phyloP scores from a whole-genome alignment of 2,888 invertebrate genomes.

The Cosmopolites sordidus region DNA sequence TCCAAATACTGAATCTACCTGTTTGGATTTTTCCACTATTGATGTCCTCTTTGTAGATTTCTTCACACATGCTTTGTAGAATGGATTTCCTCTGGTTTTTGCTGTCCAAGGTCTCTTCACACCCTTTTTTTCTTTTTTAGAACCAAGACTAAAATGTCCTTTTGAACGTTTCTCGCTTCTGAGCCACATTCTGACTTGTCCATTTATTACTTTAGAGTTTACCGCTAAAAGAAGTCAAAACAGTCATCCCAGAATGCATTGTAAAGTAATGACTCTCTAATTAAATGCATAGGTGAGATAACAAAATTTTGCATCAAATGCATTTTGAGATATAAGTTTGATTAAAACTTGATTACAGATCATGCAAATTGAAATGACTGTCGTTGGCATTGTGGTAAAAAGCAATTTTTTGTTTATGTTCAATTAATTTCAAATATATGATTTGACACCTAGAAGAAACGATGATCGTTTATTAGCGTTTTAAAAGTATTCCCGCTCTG shows the following conservation, averaged over 20 bases:
- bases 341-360: no score
- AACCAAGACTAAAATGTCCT: conserved; percentile 41
- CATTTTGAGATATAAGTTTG: no score
- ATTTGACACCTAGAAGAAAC: no score
- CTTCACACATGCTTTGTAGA: conserved; percentile 33
- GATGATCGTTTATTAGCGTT: neutral
- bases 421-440: no score
- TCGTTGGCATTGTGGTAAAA: no score
- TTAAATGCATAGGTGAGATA: no score
- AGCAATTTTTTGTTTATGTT: no score
- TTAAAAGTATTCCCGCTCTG: conserved; percentile 39
- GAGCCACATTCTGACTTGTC: conserved; percentile 56
- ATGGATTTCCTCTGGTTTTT: conserved; percentile 24
- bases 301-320: no score
- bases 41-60: conserved; percentile 28
- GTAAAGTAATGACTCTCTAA: no score
- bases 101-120: conserved; percentile 37
- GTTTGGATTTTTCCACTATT: conserved; percentile 8
- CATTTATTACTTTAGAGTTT: conserved; percentile 34
- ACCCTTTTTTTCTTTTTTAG: conserved; percentile 35
- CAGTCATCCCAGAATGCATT: no score
- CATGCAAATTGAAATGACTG: no score
- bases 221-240: no score
- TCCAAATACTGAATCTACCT: conserved; percentile 5
- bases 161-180: conserved; percentile 64